Evolutionary conservation across 2,888 invertebrate genomes (phyloP), one percentile per base, ranked within the genome.

Genomic region (Stenotaenia linearis): DNA sequence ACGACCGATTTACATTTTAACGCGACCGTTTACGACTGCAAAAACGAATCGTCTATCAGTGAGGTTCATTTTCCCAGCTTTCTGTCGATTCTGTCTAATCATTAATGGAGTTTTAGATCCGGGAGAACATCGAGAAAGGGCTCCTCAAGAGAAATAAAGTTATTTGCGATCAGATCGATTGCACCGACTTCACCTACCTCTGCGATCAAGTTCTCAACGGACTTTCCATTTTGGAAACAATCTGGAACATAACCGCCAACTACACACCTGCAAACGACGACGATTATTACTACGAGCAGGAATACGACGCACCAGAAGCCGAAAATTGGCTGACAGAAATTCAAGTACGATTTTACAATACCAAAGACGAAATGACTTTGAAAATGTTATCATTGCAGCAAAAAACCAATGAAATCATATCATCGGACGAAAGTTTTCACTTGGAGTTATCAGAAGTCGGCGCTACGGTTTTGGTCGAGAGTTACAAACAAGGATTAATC

Each of bases 221-320:
- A 10, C 18, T 25, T 37, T 37, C 32, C 7, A 37, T 37, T 25
- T 35, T 77, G 23, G 77, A 77, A 77, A 77, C 35, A n/a, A 77
- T n/a, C 15, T 77, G 77, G 77, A 77, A 77, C 37, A 35, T 77
- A 12, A 77, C 25, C 3, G 77, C 77, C 18, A 32, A n/a, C 12
- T 77, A 35, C 37, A 35, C 35, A 9, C 37, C 23, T 23, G 15
- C 18, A 12, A 21, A 18, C 37, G 77, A 77, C 4, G 18, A 32
- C 3, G 56, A 56, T 21, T 77, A 35, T 77, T 40, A 7, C 0
- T 32, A 40, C 12, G 77, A n/a, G n/a, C n/a, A n/a, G n/a, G n/a
- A n/a, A n/a, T n/a, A n/a, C n/a, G 40, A 35, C 1, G 77, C 12
- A 12, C 32, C 40, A 1, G 77, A 40, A 35, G 32, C 77, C 18